Conservation (phyloP, 1,140 invertebrate species). For the Protaetia brevitarsis region DNA sequence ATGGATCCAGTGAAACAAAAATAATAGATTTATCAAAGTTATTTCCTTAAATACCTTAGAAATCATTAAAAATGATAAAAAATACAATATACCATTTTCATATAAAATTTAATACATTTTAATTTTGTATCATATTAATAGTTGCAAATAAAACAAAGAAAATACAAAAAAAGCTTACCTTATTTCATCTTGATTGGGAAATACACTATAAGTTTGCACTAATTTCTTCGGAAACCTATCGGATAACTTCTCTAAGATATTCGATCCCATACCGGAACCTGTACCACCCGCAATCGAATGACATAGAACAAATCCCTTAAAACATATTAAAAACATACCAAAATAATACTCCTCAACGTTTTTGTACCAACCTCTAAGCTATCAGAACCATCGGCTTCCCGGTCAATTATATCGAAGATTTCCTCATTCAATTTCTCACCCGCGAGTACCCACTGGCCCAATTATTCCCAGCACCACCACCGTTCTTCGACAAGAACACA, state of each 20-base stretch:
- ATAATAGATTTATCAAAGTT: too few species aligned
- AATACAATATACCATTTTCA: too few species aligned
- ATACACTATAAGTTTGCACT: slow-evolving; percentile 98
- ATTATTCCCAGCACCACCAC: slow-evolving; percentile 98
- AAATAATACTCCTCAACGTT: neutral
- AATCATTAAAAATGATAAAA: too few species aligned
- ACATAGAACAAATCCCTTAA: slow-evolving; percentile 98
- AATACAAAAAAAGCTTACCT: too few species aligned
- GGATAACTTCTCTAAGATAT: slow-evolving; percentile 87
- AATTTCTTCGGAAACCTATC: slow-evolving; percentile 98
- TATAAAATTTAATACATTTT: too few species aligned
- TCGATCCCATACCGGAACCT: slow-evolving; percentile 97
- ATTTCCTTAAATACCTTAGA: too few species aligned
- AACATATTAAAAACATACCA: slow-evolving; percentile 7
- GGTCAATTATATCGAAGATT: slow-evolving; percentile 98
- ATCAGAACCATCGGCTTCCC: slow-evolving; percentile 98
- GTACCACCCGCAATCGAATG: slow-evolving; percentile 99
- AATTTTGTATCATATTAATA: too few species aligned
- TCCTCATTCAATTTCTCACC: slow-evolving; percentile 94
- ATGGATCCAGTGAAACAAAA: too few species aligned
- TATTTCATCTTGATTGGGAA: slow-evolving; percentile 97
- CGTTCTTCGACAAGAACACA: slow-evolving; percentile 95
- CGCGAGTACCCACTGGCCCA: slow-evolving; percentile 96
- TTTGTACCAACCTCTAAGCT: slow-evolving; percentile 76
- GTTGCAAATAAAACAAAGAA: too few species aligned